Conservation (phyloP, 2,888 invertebrate species). For the Tortrix viridana region DNA sequence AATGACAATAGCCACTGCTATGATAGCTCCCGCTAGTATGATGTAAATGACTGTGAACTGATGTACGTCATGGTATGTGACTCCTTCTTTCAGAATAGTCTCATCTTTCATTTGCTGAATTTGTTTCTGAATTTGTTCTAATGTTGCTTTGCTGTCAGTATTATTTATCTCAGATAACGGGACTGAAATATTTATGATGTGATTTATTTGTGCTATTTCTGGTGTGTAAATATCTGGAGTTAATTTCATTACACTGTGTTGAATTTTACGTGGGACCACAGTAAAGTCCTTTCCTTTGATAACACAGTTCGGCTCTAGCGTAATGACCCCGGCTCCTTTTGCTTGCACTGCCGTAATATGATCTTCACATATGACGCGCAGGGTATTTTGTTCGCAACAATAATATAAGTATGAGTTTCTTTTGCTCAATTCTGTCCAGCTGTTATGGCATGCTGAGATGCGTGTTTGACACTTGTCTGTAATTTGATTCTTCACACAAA, state of each 20-base stretch:
- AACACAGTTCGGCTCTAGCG: background rate
- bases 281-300: background rate
- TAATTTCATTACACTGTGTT: background rate
- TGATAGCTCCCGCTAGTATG: background rate
- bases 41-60: background rate
- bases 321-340: background rate
- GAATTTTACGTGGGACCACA: constrained; percentile 1
- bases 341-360: background rate
- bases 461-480: background rate
- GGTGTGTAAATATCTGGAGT: constrained; percentile 6
- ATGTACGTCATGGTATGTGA: background rate
- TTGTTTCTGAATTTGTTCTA: constrained; percentile 1
- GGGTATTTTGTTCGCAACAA: background rate
- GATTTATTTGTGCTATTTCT: constrained; percentile 3
- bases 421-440: background rate
- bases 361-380: background rate
- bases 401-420: background rate
- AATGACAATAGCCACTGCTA: background rate
- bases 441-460: background rate
- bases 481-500: background rate
- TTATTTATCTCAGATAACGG: background rate
- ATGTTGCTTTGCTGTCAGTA: background rate
- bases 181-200: constrained; percentile 1
- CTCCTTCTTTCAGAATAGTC: background rate
- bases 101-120: background rate